Evolutionary conservation across 2,797 vertebrate species (phyloP).

Genomic region (Myotis planiceps): DNA sequence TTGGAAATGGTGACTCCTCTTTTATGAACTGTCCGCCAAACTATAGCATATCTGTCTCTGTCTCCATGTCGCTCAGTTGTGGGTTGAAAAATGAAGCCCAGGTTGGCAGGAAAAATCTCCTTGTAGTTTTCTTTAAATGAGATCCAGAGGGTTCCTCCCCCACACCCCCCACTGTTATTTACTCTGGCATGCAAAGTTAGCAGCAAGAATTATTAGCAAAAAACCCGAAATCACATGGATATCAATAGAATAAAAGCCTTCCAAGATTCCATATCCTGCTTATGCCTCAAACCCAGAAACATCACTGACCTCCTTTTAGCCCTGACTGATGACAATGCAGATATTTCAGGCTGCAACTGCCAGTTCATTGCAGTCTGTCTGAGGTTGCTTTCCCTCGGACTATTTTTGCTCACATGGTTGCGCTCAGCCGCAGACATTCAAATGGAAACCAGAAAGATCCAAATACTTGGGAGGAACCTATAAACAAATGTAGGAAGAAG

Average conservation of each 20-base stretch:
- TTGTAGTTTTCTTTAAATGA: constrained; percentile 76
- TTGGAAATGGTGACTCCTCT: constrained; percentile 3
- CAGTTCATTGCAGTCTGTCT: constrained; percentile 56
- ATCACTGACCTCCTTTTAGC: constrained; percentile 72
- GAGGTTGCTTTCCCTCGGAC: constrained; percentile 70
- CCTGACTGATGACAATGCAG: constrained; percentile 75
- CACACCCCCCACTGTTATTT: constrained; percentile 61
- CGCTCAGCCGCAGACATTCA: constrained; percentile 77
- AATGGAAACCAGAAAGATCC: constrained; percentile 76
- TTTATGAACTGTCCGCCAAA: constrained; percentile 32
- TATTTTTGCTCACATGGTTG: constrained; percentile 78
- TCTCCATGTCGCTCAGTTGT: constrained; percentile 68
- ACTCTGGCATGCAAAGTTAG: constrained; percentile 61
- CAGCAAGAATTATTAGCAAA: constrained; percentile 65
- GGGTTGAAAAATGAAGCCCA: constrained; percentile 70
- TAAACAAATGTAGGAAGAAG: constrained; percentile 76
- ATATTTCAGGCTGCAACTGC: constrained; percentile 66
- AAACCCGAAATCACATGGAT: constrained; percentile 71
- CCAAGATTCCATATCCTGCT: constrained; percentile 75
- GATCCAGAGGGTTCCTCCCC: constrained; percentile 49
- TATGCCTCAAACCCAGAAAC: constrained; percentile 71
- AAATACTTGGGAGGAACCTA: constrained; percentile 72
- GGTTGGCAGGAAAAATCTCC: constrained; percentile 63
- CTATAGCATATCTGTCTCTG: constrained; percentile 52
- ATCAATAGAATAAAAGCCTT: constrained; percentile 69